Conservation (phyloP, 2,888 invertebrate species). For the Athalia circularis region DNA sequence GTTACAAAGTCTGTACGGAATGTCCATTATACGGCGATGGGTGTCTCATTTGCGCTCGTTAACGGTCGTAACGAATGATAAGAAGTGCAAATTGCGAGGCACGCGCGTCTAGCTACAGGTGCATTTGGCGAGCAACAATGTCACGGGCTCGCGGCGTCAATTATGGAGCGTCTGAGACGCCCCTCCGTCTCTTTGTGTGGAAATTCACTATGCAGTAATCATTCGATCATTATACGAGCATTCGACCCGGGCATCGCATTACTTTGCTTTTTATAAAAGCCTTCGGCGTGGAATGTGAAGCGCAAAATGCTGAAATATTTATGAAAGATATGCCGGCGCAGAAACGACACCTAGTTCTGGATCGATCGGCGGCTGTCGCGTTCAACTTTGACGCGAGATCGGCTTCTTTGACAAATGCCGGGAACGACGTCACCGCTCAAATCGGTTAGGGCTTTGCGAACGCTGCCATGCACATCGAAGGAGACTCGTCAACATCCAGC, state of each 20-base stretch:
- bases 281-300: neutral
- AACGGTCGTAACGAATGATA: neutral
- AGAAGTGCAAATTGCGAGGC: constrained; percentile 24
- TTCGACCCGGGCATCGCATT: constrained; percentile 8
- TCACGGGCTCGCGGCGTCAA: constrained; percentile 23
- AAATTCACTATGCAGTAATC: constrained; percentile 16
- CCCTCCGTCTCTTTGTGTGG: constrained; percentile 33
- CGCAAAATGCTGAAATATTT: neutral
- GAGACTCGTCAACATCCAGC: constrained; percentile 55
- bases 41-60: neutral
- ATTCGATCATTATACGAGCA: constrained; percentile 32
- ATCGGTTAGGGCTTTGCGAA: constrained; percentile 2
- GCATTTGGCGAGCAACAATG: constrained; percentile 34
- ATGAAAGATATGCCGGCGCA: too few species aligned
- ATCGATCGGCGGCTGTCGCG: too few species aligned
- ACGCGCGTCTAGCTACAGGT: constrained; percentile 26
- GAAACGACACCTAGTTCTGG: too few species aligned
- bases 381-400: too few species aligned
- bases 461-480: neutral
- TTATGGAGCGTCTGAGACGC: constrained; percentile 1
- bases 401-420: too few species aligned
- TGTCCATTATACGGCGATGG: too few species aligned
- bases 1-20: too few species aligned
- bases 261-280: neutral
- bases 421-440: neutral